Evolutionary conservation across 2,797 vertebrate genomes (phyloP).

Genomic region (Microchirus variegatus): DNA sequence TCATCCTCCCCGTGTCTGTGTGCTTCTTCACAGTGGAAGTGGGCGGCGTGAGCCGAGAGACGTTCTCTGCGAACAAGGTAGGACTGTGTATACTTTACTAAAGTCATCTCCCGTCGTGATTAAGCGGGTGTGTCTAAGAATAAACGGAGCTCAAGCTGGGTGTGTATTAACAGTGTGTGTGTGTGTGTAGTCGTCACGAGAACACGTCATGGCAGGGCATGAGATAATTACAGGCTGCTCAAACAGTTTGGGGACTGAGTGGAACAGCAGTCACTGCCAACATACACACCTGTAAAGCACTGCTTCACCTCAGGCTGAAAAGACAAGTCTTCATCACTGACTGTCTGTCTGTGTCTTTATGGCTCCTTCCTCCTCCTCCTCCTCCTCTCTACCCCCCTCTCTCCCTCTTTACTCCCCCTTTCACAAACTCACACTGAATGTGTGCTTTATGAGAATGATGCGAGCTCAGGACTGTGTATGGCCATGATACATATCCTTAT

Average conservation of each 20-base stretch:
- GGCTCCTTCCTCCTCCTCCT: conserved; percentile 43
- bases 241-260: conserved; percentile 67
- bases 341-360: conserved; percentile 47
- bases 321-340: conserved; percentile 69
- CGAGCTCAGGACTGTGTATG: conserved; percentile 28
- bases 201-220: conserved; percentile 81
- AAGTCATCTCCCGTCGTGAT: conserved; percentile 66
- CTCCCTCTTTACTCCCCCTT: background rate
- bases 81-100: conserved; percentile 46
- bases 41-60: conserved; percentile 29
- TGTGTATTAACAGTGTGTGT: conserved; percentile 40
- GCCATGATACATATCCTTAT: background rate
- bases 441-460: conserved; percentile 58
- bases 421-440: conserved; percentile 55
- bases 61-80: conserved; percentile 52
- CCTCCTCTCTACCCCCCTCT: conserved; percentile 4
- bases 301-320: conserved; percentile 67
- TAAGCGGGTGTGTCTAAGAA: conserved; percentile 59
- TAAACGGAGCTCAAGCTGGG: conserved; percentile 40
- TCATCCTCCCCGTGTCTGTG: conserved; percentile 12
- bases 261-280: conserved; percentile 77
- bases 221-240: conserved; percentile 80
- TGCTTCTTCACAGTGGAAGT: conserved; percentile 38
- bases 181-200: conserved; percentile 41
- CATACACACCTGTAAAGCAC: conserved; percentile 79